Conservation (phyloP, 2,888 invertebrate species). For the Latheticus oryzae region DNA sequence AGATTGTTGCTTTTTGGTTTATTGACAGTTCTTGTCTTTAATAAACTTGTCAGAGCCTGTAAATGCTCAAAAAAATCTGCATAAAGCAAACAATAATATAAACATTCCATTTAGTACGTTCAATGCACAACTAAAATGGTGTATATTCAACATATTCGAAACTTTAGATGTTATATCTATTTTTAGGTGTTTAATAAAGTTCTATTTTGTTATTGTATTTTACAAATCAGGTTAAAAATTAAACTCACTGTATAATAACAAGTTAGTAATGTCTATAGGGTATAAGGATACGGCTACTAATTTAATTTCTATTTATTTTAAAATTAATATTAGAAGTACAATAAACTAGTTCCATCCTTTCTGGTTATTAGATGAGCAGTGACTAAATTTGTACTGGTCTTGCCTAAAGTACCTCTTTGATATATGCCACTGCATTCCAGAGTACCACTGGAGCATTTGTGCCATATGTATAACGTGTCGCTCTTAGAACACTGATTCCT, state of each 20-base stretch:
- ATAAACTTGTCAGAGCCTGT: no score
- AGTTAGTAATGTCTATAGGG: conserved; percentile 8
- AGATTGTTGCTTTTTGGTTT: no score
- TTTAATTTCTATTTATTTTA: conserved; percentile 17
- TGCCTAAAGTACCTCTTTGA: conserved; percentile 31
- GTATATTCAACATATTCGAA: conserved; percentile 4
- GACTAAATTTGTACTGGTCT: conserved; percentile 21
- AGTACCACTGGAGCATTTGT: conserved; percentile 26
- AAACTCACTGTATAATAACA: conserved; percentile 16
- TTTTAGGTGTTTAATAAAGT: conserved; percentile 27
- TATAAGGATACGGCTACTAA: conserved; percentile 26
- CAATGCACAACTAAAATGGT: background rate
- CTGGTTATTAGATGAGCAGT: conserved; percentile 7
- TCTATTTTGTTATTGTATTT: conserved; percentile 33
- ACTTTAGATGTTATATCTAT: conserved; percentile 14
- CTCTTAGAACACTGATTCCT: conserved; percentile 12
- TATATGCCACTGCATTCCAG: conserved; percentile 12
- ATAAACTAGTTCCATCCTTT: conserved; percentile 32
- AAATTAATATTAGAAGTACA: conserved; percentile 21
- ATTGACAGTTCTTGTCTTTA: no score
- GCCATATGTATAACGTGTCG: conserved; percentile 36
- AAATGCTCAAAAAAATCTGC: no score
- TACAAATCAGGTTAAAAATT: conserved; percentile 15
- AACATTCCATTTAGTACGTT: conserved; percentile 13
- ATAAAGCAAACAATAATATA: no score